Evolutionary conservation across 2,888 invertebrate species (phyloP).

Genomic region (Apodemia mormo): DNA sequence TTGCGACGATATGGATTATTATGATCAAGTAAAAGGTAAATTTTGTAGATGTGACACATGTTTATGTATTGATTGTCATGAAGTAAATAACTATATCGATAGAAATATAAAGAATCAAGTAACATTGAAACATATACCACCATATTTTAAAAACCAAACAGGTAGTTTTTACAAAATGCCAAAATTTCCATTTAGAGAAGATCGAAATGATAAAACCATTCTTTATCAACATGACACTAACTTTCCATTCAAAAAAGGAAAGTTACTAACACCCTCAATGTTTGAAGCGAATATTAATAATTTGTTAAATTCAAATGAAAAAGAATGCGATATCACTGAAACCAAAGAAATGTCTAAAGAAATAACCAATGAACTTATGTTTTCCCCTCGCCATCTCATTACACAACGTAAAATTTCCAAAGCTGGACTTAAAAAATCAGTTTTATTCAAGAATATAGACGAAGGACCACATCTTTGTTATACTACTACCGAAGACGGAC

Average conservation of each 20-base stretch:
- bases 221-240: neutral
- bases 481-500: neutral
- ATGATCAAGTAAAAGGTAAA: neutral
- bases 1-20: constrained; percentile 28
- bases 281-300: constrained; percentile 24
- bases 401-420: neutral
- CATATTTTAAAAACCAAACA: neutral
- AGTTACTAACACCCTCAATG: constrained; percentile 28
- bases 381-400: no score
- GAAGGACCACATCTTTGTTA: neutral
- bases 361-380: no score
- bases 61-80: constrained; percentile 42
- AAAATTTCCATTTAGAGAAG: neutral
- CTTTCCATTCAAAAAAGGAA: constrained; percentile 27
- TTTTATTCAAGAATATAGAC: neutral
- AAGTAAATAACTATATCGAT: constrained; percentile 13
- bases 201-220: neutral
- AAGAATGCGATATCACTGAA: no score
- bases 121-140: neutral
- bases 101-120: neutral
- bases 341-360: no score
- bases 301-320: neutral
- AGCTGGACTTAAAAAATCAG: neutral
- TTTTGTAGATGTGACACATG: constrained; percentile 41
- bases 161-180: neutral